Base-by-base conservation (phyloP, 2,888 invertebrate species). In the Diplolepis rosae region DNA sequence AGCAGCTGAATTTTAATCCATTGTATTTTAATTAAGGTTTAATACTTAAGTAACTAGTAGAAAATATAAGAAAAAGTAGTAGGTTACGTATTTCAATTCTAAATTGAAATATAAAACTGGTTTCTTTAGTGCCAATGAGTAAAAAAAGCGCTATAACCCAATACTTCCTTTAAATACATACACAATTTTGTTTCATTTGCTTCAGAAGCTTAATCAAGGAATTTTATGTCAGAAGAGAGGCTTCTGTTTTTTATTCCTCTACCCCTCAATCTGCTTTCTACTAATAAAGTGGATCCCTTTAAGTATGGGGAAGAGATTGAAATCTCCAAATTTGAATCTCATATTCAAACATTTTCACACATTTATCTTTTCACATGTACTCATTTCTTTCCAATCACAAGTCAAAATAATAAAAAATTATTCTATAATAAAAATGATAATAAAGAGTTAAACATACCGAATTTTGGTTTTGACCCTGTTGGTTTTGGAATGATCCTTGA, bases 1-100 rank as follows among this genome's bases (percentile, higher is more conserved):
- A 35, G 61, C n/a, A 32, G 24, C 13, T 35, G 56, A 39, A 39
- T 24, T 61, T 61, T 61, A 61, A 61, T 61, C 61, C 61, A 61
- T 61, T 61, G 61, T 39, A n/a, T 51, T 51, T 28, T 51, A 51
- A 51, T 13, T n/a, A 11, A 28, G 24, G 1, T 45, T 9, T 18
- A 18, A 51, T 51, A 27, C 28, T 51, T 51, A 51, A 4, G 39
- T 27, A 18, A 28, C 51, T 51, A 51, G 2, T 1, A 51, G 2
- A 9, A 45, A 45, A 42, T n/a, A n/a, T n/a, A n/a, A n/a, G n/a
- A 56, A 61, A 61, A 61, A 61, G 61, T 13, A 61, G 61, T 24
- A 61, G 35, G 35, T 61, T 39, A 39, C 7, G 18, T 18, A 45
- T 15, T 45, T 7, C 15, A 32, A 18, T 18, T 7, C 45, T 7